A percentile compares a stretch with the other conserved stretches of the same genome.
These are phyloP conservation scores for Catostylus mosaicus DNA, from an alignment of 30 jellyfish, hydroid and myxozoan genomes.

Conservation along the genomic window DNA sequence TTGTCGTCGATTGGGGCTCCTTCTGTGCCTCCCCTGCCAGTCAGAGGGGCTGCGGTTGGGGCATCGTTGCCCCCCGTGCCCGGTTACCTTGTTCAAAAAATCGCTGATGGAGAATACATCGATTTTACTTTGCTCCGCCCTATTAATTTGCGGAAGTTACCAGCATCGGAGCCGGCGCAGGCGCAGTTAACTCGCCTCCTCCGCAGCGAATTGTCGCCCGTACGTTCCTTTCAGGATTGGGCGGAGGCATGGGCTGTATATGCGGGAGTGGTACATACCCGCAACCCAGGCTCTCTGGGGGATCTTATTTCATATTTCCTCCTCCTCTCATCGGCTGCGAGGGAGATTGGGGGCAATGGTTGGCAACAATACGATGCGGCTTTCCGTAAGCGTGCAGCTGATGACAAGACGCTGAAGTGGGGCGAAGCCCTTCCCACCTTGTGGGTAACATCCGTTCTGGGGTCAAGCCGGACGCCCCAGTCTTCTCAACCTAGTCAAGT, in stretches of 20 bases:
- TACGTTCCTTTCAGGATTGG: constrained; percentile 35
- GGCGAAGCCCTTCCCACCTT: constrained; percentile 22
- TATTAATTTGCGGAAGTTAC: constrained; percentile 7
- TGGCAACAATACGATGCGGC: constrained; percentile 25
- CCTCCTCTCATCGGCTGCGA: not conserved
- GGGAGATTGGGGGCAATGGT: constrained; percentile 22
- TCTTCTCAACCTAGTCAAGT: not conserved
- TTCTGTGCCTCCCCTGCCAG: no score
- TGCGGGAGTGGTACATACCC: no score
- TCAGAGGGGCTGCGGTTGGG: no score
- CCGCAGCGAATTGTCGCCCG: constrained; percentile 1
- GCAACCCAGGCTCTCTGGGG: constrained; percentile 1
- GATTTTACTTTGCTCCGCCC: constrained; percentile 21
- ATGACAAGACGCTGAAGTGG: not conserved
- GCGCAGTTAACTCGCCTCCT: constrained; percentile 1
- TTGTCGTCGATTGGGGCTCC: no score
- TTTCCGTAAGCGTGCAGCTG: constrained; percentile 3
- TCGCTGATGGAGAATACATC: not conserved
- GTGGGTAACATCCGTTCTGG: constrained; percentile 12
- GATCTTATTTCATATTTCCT: constrained; percentile 1
- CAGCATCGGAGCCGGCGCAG: constrained; percentile 14
- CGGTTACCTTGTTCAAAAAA: not conserved
- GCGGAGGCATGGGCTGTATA: constrained; percentile 53
- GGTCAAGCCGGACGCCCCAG: not conserved
- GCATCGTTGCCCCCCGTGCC: not conserved